These are phyloP conservation scores for Drosophila acutilabella DNA, from an alignment of 2,888 invertebrate genomes.

Conservation along the genomic window DNA sequence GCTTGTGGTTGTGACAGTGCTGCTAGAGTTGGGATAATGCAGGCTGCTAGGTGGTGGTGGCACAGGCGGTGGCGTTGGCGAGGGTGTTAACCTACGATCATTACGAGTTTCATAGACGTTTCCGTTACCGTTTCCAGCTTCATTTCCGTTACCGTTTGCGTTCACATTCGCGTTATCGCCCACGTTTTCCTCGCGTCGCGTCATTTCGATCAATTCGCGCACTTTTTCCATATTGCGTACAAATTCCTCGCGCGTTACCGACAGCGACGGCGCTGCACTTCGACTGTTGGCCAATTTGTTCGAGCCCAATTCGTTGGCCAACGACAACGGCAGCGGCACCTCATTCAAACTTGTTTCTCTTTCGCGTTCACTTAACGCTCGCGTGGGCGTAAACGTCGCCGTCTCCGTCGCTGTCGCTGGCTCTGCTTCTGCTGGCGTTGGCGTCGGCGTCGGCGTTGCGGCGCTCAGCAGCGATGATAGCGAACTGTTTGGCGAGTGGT, in stretches of 20 bases:
- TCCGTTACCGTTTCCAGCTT: conserved; percentile 6
- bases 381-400: conserved; percentile 47
- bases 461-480: conserved; percentile 52
- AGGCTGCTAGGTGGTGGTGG: conserved; percentile 59
- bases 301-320: conserved; percentile 42
- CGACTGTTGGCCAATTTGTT: conserved; percentile 64
- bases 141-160: conserved; percentile 7
- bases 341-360: conserved; percentile 12
- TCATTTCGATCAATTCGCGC: conserved; percentile 82
- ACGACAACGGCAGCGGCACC: conserved; percentile 16
- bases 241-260: conserved; percentile 73
- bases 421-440: conserved; percentile 33
- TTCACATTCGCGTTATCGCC: conserved; percentile 5
- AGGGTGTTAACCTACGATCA: conserved; percentile 49
- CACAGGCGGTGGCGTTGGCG: conserved; percentile 65
- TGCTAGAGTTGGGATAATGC: conserved; percentile 36
- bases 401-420: conserved; percentile 16
- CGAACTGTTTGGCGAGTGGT: conserved; percentile 44
- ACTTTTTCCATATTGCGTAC: conserved; percentile 83
- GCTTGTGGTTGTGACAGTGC: not conserved
- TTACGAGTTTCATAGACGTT: conserved; percentile 7
- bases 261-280: conserved; percentile 68
- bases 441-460: conserved; percentile 48
- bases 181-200: conserved; percentile 61
- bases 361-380: conserved; percentile 11